These are phyloP conservation scores for Arothron firmamentum DNA, from an alignment of 2,113 vertebrate species.

Conservation along the genomic window DNA sequence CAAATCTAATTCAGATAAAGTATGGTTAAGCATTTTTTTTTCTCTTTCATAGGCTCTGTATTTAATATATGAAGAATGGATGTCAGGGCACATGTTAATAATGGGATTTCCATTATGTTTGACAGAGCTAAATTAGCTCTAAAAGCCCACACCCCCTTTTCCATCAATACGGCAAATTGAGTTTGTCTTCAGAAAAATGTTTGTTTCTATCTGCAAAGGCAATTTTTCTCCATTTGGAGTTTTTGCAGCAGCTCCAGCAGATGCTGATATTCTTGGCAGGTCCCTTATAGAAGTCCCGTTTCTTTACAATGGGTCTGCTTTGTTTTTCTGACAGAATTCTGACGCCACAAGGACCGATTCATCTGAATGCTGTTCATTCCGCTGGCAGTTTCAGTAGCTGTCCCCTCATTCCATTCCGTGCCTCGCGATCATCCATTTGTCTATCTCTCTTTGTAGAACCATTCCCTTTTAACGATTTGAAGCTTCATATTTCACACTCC, in stretches of 20 bases:
- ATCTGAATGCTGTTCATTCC: slow-evolving; percentile 46
- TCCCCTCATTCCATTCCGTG: slow-evolving; percentile 35
- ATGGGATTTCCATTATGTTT: slow-evolving; percentile 51
- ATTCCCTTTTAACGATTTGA: slow-evolving; percentile 32
- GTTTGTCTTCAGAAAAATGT: slow-evolving; percentile 48
- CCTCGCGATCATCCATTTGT: slow-evolving; percentile 33
- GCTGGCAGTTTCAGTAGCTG: slow-evolving; percentile 78
- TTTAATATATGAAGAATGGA: slow-evolving; percentile 46
- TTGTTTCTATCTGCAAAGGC: slow-evolving; percentile 38
- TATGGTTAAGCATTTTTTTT: slow-evolving; percentile 30
- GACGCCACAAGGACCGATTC: slow-evolving; percentile 31
- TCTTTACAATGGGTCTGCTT: slow-evolving; percentile 30
- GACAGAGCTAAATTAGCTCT: slow-evolving; percentile 55
- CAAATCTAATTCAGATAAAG: slow-evolving; percentile 38
- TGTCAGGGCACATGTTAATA: slow-evolving; percentile 46
- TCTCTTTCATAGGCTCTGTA: slow-evolving; percentile 25
- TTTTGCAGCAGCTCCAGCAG: slow-evolving; percentile 45
- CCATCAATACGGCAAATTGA: slow-evolving; percentile 47
- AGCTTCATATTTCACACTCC: slow-evolving; percentile 57
- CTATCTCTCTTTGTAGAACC: slow-evolving; percentile 35
- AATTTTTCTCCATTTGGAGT: slow-evolving; percentile 32
- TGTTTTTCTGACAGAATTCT: slow-evolving; percentile 21
- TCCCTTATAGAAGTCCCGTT: slow-evolving; percentile 32
- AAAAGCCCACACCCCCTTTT: slow-evolving; percentile 56
- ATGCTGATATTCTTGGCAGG: slow-evolving; percentile 41